Evolutionary conservation across 1,140 invertebrate genomes (phyloP).

Genomic region (Lasioglossum baleicum): DNA sequence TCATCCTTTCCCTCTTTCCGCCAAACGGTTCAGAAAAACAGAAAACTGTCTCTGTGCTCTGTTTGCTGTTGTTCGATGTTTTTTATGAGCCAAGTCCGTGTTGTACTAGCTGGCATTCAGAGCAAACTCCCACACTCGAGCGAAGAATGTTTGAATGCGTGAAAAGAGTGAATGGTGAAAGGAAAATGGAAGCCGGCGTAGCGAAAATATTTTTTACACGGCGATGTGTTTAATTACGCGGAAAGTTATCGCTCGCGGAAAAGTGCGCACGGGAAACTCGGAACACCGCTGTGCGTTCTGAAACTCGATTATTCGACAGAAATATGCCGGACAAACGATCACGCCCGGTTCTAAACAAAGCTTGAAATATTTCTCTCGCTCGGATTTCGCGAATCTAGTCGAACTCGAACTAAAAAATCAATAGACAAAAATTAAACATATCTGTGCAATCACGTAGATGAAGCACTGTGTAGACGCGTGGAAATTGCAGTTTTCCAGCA

Average conservation of each 20-base stretch:
- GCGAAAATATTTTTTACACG: not conserved
- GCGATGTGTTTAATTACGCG: not conserved
- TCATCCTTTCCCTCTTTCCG: too few species aligned
- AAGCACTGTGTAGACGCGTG: too few species aligned
- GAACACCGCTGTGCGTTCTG: not conserved
- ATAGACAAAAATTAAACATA: too few species aligned
- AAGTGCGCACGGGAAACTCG: not conserved
- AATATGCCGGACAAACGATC: too few species aligned
- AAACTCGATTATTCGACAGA: not conserved
- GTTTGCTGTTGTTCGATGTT: not conserved
- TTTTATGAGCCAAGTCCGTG: not conserved
- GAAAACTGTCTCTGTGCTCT: too few species aligned
- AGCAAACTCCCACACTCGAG: not conserved
- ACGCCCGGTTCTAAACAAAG: too few species aligned
- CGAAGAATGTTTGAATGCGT: not conserved
- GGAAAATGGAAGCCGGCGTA: not conserved
- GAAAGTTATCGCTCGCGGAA: not conserved
- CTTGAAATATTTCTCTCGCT: too few species aligned
- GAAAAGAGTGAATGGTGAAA: not conserved
- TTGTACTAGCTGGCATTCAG: not conserved
- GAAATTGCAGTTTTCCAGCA: too few species aligned
- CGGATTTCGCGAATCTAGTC: too few species aligned
- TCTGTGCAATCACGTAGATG: too few species aligned
- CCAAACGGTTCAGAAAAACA: not conserved
- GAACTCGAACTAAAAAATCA: too few species aligned